Base-by-base conservation (phyloP, 2,797 vertebrate species). In the Pangasius larnaudii region DNA sequence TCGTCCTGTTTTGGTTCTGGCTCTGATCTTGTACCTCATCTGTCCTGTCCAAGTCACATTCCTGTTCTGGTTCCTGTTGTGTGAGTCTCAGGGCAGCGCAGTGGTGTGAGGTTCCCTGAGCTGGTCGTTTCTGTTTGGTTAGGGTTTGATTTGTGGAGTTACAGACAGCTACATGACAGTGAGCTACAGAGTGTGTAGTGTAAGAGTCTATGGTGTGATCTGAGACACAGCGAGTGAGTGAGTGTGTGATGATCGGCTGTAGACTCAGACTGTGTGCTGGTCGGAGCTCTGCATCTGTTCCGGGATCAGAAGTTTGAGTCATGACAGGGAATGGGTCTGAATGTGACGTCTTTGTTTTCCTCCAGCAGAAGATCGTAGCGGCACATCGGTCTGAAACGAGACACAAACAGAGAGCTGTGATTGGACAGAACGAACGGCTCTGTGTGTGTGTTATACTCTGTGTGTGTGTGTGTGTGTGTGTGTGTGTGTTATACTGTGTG, bases 361-460 rank as follows among this genome's bases (percentile, higher is more conserved):
- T 91, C 59, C 2, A 96, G 93, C 30, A 95, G 19, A 85, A 97
- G 3, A 75, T 97, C 96, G 0, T 96, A 96, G 56, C 96, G 93
- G 91, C 96, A 97, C 9, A 96, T 91, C 74, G 94, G 87, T 88
- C 96, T 96, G 91, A 24, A 80, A 84, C 5, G 24, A n/a, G 36
- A n/a, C n/a, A 19, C 49, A 77, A 49, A 46, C n/a, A 77, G 5
- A 36, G 27, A 24, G 36, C 51, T 72, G 69, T 11, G 36, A 42
- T 10, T 42, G 36, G 36, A 51, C 27, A 30, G 11, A 75, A 5
- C 51, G 30, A 39, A 5, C 1, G 39, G 39, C 39, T 39, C 39
- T 33, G 77, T 22, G 30, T 78, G 49, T 39, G 33, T 24, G 33
- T 49, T 49, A 49, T 49, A 49, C 46, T 36, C n/a, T 58, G 51